Percentiles rank a stretch among this genome's conserved stretches.
phyloP scores from a whole-genome alignment of 2,888 invertebrate genomes.

The Hololepta plana region DNA sequence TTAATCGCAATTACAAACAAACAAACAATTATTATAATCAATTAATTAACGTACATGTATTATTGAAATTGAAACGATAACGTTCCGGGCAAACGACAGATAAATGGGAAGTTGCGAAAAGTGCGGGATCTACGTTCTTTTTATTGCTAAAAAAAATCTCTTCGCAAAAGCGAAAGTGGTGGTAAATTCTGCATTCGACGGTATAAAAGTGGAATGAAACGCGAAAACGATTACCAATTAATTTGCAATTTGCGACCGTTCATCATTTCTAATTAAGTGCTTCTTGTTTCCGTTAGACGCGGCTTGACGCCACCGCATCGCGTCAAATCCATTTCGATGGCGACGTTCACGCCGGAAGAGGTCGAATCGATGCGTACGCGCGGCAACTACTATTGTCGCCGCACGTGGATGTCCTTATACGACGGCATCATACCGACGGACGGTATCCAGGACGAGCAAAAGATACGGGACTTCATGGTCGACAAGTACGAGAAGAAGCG shows the following conservation, averaged over 20 bases:
- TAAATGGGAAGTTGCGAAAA: too few species aligned
- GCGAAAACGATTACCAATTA: too few species aligned
- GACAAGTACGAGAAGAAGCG: constrained; percentile 91
- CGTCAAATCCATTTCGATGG: constrained; percentile 97
- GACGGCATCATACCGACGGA: constrained; percentile 46
- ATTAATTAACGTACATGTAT: too few species aligned
- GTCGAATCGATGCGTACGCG: constrained; percentile 74
- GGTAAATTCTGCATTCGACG: too few species aligned
- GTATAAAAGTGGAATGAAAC: too few species aligned
- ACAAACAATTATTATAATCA: too few species aligned
- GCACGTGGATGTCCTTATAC: constrained; percentile 84
- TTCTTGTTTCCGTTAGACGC: constrained; percentile 46
- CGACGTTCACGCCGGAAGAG: constrained; percentile 90
- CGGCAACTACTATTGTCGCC: constrained; percentile 87
- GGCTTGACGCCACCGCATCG: constrained; percentile 96
- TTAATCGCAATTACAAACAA: too few species aligned
- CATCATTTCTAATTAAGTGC: not conserved
- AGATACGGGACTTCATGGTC: constrained; percentile 81
- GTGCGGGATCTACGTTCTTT: too few species aligned
- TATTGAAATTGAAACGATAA: too few species aligned
- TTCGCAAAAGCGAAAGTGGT: too few species aligned
- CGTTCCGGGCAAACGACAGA: too few species aligned
- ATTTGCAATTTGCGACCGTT: not conserved
- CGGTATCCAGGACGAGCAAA: constrained; percentile 52
- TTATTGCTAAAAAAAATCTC: too few species aligned